Evolutionary conservation across 1,140 invertebrate species (phyloP).

Genomic region (Sesamia nonagrioides): DNA sequence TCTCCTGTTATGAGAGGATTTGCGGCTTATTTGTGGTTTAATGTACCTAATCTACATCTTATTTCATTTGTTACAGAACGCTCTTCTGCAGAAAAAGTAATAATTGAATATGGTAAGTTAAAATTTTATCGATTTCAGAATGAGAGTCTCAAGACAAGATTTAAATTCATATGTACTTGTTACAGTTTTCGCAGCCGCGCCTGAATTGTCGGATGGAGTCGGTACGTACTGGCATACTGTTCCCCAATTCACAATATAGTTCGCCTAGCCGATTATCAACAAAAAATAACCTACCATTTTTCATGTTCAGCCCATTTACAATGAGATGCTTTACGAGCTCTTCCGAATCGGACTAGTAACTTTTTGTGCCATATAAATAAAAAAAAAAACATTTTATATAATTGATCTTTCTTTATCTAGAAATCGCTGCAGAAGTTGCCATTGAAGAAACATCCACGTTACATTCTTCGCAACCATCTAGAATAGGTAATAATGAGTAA

Average conservation of each 20-base stretch:
- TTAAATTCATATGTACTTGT: not conserved
- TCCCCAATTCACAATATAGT: not conserved
- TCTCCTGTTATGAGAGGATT: no score
- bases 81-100: not conserved
- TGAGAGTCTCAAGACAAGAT: not conserved
- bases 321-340: no score
- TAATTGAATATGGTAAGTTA: slow-evolving; percentile 1
- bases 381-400: no score
- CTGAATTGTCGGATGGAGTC: not conserved
- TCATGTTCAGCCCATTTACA: not conserved
- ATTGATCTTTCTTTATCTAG: no score
- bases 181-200: not conserved
- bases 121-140: not conserved
- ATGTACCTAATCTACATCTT: no score
- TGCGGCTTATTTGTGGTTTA: not conserved
- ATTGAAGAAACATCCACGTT: no score
- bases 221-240: not conserved
- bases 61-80: slow-evolving; percentile 2
- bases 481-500: no score
- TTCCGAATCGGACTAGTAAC: no score
- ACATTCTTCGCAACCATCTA: no score
- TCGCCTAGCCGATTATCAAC: not conserved
- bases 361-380: no score
- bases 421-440: no score
- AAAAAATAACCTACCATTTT: not conserved